Evolutionary conservation across 1,140 invertebrate species (phyloP).

Genomic region (Dufourea novaeangliae): DNA sequence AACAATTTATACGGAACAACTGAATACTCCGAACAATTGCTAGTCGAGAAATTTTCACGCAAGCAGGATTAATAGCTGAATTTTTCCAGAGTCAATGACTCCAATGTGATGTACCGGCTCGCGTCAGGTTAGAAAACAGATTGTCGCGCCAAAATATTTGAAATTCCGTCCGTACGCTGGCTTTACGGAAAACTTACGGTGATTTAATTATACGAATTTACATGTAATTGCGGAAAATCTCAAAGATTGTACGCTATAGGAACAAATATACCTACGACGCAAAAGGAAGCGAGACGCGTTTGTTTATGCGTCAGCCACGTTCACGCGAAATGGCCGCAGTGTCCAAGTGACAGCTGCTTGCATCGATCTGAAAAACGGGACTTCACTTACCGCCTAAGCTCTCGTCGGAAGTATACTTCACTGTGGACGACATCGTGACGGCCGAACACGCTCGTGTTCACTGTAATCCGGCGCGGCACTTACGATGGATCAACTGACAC

Average conservation of each 20-base stretch:
- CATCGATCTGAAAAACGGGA: neutral
- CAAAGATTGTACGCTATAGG: neutral
- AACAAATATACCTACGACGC: neutral
- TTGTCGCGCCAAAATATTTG: conserved; percentile 28
- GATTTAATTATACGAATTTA: neutral
- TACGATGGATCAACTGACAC: neutral
- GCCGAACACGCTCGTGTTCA: conserved; percentile 22
- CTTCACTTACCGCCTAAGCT: conserved; percentile 77
- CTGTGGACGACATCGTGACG: conserved; percentile 74
- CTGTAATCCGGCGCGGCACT: conserved; percentile 4
- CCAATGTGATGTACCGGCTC: neutral
- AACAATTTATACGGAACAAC: no score
- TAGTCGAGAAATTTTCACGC: neutral
- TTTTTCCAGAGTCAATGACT: neutral
- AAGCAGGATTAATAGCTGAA: neutral
- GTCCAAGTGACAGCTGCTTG: conserved; percentile 64
- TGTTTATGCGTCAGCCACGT: conserved; percentile 37
- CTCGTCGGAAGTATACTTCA: conserved; percentile 78
- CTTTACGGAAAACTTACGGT: no score
- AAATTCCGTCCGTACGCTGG: neutral
- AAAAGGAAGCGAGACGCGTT: conserved; percentile 15
- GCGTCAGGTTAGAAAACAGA: neutral
- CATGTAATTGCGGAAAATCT: neutral
- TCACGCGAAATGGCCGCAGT: conserved; percentile 73
- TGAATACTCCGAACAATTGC: neutral